phyloP scores from a whole-genome alignment of 2,888 invertebrate genomes.

The Pycnomerus fuliginosus region DNA sequence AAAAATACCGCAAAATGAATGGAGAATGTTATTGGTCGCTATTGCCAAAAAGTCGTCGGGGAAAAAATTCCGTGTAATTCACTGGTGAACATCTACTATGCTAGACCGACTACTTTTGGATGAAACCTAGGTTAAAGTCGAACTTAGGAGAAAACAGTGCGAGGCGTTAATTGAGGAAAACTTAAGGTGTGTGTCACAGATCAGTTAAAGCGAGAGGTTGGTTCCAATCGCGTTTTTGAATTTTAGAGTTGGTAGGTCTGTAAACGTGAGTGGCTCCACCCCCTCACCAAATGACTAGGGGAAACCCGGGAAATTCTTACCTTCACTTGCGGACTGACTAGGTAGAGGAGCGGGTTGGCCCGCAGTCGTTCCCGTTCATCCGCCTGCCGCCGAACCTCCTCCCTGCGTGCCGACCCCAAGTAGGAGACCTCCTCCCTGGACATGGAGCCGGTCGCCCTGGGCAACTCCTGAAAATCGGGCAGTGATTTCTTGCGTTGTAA shows the following conservation, averaged over 20 bases:
- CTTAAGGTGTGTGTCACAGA: constrained; percentile 20
- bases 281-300: too few relatives aligned
- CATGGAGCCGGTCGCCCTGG: constrained; percentile 79
- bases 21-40: too few relatives aligned
- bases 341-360: constrained; percentile 92
- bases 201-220: too few relatives aligned
- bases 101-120: constrained; percentile 24
- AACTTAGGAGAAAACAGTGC: constrained; percentile 44
- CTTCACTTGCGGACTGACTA: constrained; percentile 97
- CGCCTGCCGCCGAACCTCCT: constrained; percentile 88
- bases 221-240: too few relatives aligned
- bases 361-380: constrained; percentile 90
- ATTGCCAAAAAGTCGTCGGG: too few relatives aligned
- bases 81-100: neutral
- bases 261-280: too few relatives aligned
- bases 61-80: too few relatives aligned
- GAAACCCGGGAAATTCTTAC: constrained; percentile 61
- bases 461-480: constrained; percentile 88
- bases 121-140: constrained; percentile 49
- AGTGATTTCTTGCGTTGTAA: constrained; percentile 94
- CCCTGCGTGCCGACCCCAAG: constrained; percentile 89
- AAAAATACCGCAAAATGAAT: too few relatives aligned
- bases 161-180: constrained; percentile 33
- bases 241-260: too few relatives aligned
- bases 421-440: constrained; percentile 94